A percentile compares a stretch with the other conserved stretches of the same genome.
Evolutionary conservation across 2,888 invertebrate species (phyloP).

Genomic region (Hybos culiciformis): DNA sequence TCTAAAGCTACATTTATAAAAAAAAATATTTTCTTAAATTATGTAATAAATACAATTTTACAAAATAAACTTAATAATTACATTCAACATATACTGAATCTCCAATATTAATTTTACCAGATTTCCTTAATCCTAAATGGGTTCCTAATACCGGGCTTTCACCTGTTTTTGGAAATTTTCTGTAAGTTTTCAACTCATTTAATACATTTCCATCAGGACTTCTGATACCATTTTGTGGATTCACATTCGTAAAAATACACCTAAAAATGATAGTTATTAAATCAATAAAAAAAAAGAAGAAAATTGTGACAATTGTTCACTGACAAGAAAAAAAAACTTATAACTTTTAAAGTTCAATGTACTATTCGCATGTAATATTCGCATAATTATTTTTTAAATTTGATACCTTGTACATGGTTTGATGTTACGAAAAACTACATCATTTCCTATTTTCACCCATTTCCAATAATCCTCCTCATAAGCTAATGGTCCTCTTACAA

Average conservation of each 20-base stretch:
- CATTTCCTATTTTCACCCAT: conserved; percentile 48
- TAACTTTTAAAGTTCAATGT: neutral
- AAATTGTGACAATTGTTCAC: too few species aligned
- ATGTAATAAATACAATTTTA: neutral
- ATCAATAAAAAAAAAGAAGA: neutral
- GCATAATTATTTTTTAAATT: neutral
- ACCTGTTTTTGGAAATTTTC: conserved; percentile 30
- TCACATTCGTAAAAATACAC: conserved; percentile 52
- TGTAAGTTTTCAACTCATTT: conserved; percentile 44
- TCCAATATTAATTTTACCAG: conserved; percentile 32
- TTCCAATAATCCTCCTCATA: conserved; percentile 54
- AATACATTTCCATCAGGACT: conserved; percentile 46
- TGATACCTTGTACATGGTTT: conserved; percentile 43
- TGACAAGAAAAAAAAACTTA: neutral
- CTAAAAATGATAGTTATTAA: conserved; percentile 30
- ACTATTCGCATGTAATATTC: neutral
- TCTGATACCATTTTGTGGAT: conserved; percentile 50
- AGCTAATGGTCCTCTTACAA: conserved; percentile 43
- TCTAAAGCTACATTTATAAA: neutral
- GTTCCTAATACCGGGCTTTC: conserved; percentile 38
- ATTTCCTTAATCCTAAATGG: conserved; percentile 34
- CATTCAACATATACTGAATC: conserved; percentile 35
- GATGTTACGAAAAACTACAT: conserved; percentile 46
- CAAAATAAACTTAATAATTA: neutral
- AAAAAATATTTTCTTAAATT: neutral